These are phyloP conservation scores for Guaruba guarouba DNA, from an alignment of 2,113 vertebrate genomes.

Conservation along the genomic window DNA sequence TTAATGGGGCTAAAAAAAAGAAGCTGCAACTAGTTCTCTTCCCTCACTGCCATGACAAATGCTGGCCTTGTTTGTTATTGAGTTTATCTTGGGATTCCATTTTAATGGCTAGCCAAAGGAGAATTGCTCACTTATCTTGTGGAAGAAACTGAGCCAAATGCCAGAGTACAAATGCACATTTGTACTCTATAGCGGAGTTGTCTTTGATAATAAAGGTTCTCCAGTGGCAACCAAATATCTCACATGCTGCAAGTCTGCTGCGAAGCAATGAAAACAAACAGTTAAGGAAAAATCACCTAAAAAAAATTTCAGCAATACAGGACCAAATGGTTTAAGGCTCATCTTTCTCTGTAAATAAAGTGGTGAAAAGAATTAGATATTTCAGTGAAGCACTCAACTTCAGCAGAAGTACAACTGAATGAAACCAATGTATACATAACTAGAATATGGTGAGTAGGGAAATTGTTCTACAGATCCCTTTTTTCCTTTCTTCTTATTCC, in stretches of 20 bases:
- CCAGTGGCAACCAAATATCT: conserved; percentile 11
- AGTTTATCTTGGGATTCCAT: not conserved
- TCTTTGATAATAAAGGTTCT: conserved; percentile 22
- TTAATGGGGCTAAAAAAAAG: not conserved
- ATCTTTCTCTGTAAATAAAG: conserved; percentile 64
- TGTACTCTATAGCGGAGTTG: not conserved
- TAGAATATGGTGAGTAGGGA: conserved; percentile 45
- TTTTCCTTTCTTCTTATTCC: not conserved
- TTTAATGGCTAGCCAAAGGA: not conserved
- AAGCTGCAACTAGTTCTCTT: not conserved
- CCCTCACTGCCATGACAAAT: not conserved
- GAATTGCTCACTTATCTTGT: not conserved
- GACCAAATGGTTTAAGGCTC: conserved; percentile 32
- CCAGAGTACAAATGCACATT: not conserved
- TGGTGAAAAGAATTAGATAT: conserved; percentile 41
- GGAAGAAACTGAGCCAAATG: conserved; percentile 25
- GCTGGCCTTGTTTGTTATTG: not conserved
- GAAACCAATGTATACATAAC: conserved; percentile 22
- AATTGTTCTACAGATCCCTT: conserved; percentile 15
- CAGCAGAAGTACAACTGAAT: conserved; percentile 19
- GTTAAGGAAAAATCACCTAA: conserved; percentile 27
- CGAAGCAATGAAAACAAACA: conserved; percentile 64
- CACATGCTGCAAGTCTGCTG: conserved; percentile 8
- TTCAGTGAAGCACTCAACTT: conserved; percentile 30
- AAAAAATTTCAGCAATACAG: conserved; percentile 17